Conservation (phyloP, 2,888 invertebrate genomes). For the Lasioglossum calceatum region DNA sequence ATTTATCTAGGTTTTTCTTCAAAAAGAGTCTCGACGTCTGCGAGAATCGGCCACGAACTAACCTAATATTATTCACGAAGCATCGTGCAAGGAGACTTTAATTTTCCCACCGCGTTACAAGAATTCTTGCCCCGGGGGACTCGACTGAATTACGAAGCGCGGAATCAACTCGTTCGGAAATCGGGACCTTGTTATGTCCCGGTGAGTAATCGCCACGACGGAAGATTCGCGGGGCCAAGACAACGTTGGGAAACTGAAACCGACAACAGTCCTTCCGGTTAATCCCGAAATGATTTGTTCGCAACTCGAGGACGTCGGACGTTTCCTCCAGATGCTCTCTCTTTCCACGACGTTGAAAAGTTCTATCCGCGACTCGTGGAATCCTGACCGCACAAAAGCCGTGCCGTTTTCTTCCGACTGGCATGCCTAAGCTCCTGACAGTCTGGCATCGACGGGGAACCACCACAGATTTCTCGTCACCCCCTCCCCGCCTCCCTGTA, state of each 20-base stretch:
- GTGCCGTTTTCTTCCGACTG: slow-evolving; percentile 56
- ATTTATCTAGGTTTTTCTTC: not conserved
- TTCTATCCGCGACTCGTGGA: slow-evolving; percentile 51
- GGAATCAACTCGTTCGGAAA: slow-evolving; percentile 25
- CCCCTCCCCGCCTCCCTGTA: slow-evolving; percentile 14
- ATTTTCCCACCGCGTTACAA: not conserved
- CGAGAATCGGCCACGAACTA: not conserved
- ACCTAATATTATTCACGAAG: not conserved
- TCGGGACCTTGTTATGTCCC: slow-evolving; percentile 51
- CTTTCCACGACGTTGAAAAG: slow-evolving; percentile 41
- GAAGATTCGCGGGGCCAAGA: slow-evolving; percentile 6
- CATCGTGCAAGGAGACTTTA: not conserved
- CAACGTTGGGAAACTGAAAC: slow-evolving; percentile 47
- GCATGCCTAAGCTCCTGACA: slow-evolving; percentile 23
- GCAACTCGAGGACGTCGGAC: slow-evolving; percentile 36
- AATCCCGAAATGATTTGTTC: slow-evolving; percentile 60
- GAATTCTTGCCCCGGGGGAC: not conserved
- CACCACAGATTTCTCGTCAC: slow-evolving; percentile 39
- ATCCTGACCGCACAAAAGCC: slow-evolving; percentile 69
- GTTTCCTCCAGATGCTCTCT: slow-evolving; percentile 25
- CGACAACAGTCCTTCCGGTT: slow-evolving; percentile 54
- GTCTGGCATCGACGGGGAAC: slow-evolving; percentile 40
- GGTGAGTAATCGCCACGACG: slow-evolving; percentile 31
- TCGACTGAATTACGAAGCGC: not conserved
- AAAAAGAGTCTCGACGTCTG: not conserved